Evolutionary conservation across 2,888 invertebrate genomes (phyloP), one percentile per base, ranked within the genome.

Genomic region (Magallana nippona): DNA sequence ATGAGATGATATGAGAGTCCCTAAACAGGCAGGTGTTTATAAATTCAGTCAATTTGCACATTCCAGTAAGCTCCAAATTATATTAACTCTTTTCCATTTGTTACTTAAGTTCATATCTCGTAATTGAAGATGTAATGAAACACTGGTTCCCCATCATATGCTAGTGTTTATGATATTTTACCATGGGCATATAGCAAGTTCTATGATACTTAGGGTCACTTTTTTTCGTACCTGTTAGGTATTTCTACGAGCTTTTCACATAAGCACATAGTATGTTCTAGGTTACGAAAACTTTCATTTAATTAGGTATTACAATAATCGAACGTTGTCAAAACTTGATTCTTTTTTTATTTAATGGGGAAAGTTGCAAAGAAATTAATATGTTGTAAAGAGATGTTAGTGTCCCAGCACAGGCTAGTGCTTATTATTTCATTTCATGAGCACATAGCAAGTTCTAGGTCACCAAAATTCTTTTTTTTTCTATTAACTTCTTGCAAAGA

Each of bases 351-450:
- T 32, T n/a, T n/a, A n/a, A n/a, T n/a, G n/a, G 27, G 27, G 2
- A 27, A 27, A 1, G 2, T 27, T 2, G 44, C 44, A 44, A 44
- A 44, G n/a, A 44, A 44, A 44, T 44, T 44, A 44, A 44, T 44
- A 44, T 8, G 44, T 44, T 44, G 44, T 44, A 19, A 17, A 60
- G 19, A 60, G 44, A 44, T 44, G 3, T 19, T 60, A 19, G 60
- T 60, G n/a, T 60, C 10, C 60, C n/a, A 60, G 60, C 60, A 60
- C 60, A 60, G 60, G 60, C 60, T 60, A 60, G 60, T 60, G 60
- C 60, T 60, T 19, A 60, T 60, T n/a, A 19, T 10, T 60, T 10
- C 19, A 10, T 10, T 19, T 10, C 60, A 60, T 17, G 10, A 60
- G 60, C 60, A 60, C 60, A 10, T 60, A 60, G 60, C 60, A 60